Conservation (phyloP, 2,888 invertebrate species). For the Steinernema carpocapsae region DNA sequence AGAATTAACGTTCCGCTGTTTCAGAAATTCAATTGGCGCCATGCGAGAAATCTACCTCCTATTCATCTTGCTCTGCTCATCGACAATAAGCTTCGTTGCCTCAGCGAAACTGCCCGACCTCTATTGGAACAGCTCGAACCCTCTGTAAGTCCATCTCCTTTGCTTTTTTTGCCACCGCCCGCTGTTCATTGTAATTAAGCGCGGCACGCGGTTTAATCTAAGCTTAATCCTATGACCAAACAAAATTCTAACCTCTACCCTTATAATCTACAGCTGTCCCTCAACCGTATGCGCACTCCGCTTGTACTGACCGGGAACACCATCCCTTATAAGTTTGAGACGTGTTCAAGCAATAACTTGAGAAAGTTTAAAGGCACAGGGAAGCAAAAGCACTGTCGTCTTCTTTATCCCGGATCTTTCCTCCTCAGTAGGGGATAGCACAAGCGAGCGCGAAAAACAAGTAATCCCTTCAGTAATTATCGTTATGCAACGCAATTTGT, state of each 20-base stretch:
- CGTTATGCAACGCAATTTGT: conserved; percentile 32
- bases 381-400: not conserved
- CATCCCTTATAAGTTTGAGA: not conserved
- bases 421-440: not conserved
- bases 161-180: not conserved
- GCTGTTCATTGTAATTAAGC: conserved; percentile 29
- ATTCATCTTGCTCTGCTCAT: conserved; percentile 25
- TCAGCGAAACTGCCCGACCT: conserved; percentile 28
- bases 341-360: not conserved
- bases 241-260: conserved; percentile 17
- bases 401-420: not conserved
- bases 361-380: not conserved
- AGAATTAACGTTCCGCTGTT: conserved; percentile 27
- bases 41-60: conserved; percentile 33
- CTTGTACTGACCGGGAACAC: not conserved
- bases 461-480: conserved; percentile 29
- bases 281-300: conserved; percentile 17
- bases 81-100: conserved; percentile 22
- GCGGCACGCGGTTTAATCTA: conserved; percentile 31
- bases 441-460: conserved; percentile 24
- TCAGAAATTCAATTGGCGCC: not conserved
- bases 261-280: conserved; percentile 27
- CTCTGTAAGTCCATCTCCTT: conserved; percentile 8
- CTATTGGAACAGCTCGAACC: conserved; percentile 31
- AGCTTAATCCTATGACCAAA: conserved; percentile 32